Base-by-base conservation (phyloP, 2,113 vertebrate genomes). In the Todiramphus chloris region DNA sequence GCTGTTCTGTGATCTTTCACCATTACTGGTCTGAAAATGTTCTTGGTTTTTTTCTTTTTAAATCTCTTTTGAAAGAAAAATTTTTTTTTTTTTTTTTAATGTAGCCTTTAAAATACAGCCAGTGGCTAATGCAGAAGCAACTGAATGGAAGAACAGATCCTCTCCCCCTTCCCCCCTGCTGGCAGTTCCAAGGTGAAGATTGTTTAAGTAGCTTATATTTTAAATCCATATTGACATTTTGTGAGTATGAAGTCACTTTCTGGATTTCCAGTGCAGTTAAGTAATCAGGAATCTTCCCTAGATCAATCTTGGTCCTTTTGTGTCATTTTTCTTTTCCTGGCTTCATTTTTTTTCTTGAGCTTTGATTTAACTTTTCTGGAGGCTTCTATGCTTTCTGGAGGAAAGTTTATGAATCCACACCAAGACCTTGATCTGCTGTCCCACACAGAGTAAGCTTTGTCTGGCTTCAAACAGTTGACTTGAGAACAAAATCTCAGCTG, bases 141-240 rank as follows among this genome's bases (percentile, higher is more conserved):
- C 25, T 67, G 35, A 55, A 43, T 28, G 24, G 28, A 77, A 70
- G 37, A 88, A 59, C 28, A 80, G 21, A 58, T 50, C 63, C 30
- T 43, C 2, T 25, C 9, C 9, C 8, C 59, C 11, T 8, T 6
- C 10, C 2, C 10, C 5, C 14, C 7, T 3, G 3, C 31, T 35
- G 15, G 23, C 59, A 80, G 4, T 96, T 92, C 43, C 56, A 63
- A 87, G 68, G 16, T 83, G 60, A 56, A 86, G 59, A 85, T 80
- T 62, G 43, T 85, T 87, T 85, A 96, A 94, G 51, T 88, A 88
- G 93, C 55, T 96, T 90, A 14, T 83, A 46, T 90, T 85, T 94
- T 93, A 94, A 93, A 81, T 77, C 73, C 63, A 8, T 83, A 44
- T n/a, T 66, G 60, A 66, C 27, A 11, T 66, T 76, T 44, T 83